phyloP scores from a whole-genome alignment of 2,888 invertebrate genomes.

The Athalia rosae region DNA sequence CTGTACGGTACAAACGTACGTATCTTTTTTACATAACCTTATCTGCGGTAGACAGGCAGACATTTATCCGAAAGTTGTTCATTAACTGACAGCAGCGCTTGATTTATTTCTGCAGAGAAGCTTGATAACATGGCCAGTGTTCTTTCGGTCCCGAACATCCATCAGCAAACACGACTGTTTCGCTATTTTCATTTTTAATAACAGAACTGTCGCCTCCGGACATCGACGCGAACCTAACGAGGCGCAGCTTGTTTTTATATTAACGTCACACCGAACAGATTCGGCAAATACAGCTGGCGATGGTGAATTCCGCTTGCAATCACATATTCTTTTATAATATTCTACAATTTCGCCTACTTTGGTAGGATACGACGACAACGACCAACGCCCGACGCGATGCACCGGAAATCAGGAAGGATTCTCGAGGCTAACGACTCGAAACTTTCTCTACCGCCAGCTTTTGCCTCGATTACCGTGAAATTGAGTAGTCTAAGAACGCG shows the following conservation, averaged over 20 bases:
- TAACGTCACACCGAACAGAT: neutral
- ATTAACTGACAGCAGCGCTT: neutral
- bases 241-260: too few species aligned
- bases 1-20: neutral
- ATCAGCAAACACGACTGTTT: conserved; percentile 14
- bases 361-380: too few species aligned
- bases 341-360: too few species aligned
- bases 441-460: conserved; percentile 4
- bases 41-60: too few species aligned
- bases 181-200: conserved; percentile 22
- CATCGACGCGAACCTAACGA: neutral
- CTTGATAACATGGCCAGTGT: neutral
- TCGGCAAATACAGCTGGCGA: neutral
- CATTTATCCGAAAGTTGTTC: conserved; percentile 9
- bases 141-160: neutral
- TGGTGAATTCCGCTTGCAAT: too few species aligned
- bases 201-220: conserved; percentile 15
- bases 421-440: conserved; percentile 4
- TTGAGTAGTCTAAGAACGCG: conserved; percentile 5
- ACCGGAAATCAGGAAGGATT: conserved; percentile 21
- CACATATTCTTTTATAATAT: too few species aligned
- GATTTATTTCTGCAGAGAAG: conserved; percentile 10
- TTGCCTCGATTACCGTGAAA: conserved; percentile 24
- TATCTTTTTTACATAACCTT: neutral
- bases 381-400: neutral